Base-by-base conservation (phyloP, 2,888 invertebrate genomes). In the Apomyelois bistriatella region DNA sequence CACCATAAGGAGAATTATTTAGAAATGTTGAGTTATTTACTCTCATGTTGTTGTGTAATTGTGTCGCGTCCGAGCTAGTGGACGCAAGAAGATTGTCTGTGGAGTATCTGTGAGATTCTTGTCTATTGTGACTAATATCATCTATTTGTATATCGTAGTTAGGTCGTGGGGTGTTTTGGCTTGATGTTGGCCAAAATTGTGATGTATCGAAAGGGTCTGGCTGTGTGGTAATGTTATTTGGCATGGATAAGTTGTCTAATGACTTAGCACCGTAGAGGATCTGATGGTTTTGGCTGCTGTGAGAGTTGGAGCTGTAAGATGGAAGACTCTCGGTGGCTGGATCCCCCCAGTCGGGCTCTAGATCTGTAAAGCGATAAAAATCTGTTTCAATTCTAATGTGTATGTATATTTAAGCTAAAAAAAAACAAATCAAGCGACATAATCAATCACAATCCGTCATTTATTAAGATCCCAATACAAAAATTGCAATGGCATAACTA, bases 251-350 rank as follows among this genome's bases (percentile, higher is more conserved):
- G 48, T 81, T 85, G 53, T 90, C 89, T 59, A 90, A 62, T 1
- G 90, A 90, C 60, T 83, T 88, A 56, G 88, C 84, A 61, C 83
- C 84, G 53, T 81, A 81, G 10, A 89, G 73, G 58, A 75, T 81
- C 1, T 74, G 53, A 49, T 68, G 68, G 12, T 54, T 74, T 50
- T 72, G 79, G 1, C 66, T 54, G 54, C 62, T 63, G 53, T 67
- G 70, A 0, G 74, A 59, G 51, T 65, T 74, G 3, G 73, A 62
- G 0, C 75, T 69, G 43, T 72, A 73, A 3, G 78, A 74, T 3
- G 86, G 85, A 12, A 87, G 69, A 58, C 85, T 88, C 62, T 90
- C 90, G 57, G 83, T 76, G 52, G 82, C 86, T 42, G 81, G 80
- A 48, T 83, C 82, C 7, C 79, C 81, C 87, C 87, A 87, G 48